Base-by-base conservation (phyloP, 2,797 vertebrate species). In the Gambelia wislizenii region DNA sequence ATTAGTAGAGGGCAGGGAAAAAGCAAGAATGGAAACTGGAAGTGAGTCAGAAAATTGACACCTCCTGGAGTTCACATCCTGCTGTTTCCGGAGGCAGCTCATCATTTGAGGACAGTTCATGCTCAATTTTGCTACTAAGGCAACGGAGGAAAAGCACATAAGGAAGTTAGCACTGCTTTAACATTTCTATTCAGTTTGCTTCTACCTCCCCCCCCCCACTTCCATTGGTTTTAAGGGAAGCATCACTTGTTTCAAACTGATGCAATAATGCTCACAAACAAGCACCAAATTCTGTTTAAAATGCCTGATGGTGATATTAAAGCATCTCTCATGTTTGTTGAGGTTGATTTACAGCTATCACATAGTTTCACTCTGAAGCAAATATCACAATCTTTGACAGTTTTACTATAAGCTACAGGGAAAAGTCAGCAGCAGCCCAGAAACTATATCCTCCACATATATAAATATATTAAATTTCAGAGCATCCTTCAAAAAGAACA, bases 41-140 rank as follows among this genome's bases (percentile, higher is more conserved):
- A 77, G 33, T 89, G 93, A 95, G 75, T 93, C 86, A 94, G 90
- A 78, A 0, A 90, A 91, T 39, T 87, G 84, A 89, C 5, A 3
- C 87, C 87, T 94, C 61, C 82, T n/a, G 30, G 84, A 90, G 86
- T 87, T 93, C 87, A 67, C 54, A 87, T 91, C 90, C 47, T 1
- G 82, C 91, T 93, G 88, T 88, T 94, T 93, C 89, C 92, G 22
- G 9, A 93, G 92, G 93, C 87, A 94, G 80, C 82, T 22, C 90
- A 89, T 83, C 82, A 82, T 82, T 75, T 91, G 82, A 81, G 91
- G 86, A 91, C 59, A 90, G 86, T 74, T 90, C 25, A 80, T 70
- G 90, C 61, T 95, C 30, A 91, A 64, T 88, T 95, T 80, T 85
- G 42, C 59, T 47, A 89, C 89, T 76, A 89, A 47, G 91, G 84